Evolutionary conservation across 2,888 invertebrate genomes (phyloP).

Genomic region (Octonoba sinensis): DNA sequence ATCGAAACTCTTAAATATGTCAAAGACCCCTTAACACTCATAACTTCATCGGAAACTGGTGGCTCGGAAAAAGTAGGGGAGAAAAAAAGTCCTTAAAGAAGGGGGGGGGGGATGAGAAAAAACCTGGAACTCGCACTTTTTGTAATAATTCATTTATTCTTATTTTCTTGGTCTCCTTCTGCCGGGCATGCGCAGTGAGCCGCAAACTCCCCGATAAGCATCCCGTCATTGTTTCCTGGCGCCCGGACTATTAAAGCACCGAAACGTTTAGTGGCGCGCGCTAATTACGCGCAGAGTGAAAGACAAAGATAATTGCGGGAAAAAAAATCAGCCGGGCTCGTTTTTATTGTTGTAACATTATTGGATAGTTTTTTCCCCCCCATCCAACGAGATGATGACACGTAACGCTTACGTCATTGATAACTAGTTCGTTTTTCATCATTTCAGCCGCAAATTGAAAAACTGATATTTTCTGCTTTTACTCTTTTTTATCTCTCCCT

Average conservation of each 20-base stretch:
- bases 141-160: constrained; percentile 45
- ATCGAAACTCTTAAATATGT: constrained; percentile 11
- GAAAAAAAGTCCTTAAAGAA: constrained; percentile 15
- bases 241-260: constrained; percentile 45
- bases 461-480: constrained; percentile 49
- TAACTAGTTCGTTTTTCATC: constrained; percentile 63
- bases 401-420: constrained; percentile 53
- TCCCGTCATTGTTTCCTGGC: constrained; percentile 37
- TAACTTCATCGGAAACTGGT: constrained; percentile 56
- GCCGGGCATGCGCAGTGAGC: constrained; percentile 38
- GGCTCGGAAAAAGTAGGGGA: constrained; percentile 10
- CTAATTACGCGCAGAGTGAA: constrained; percentile 45
- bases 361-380: constrained; percentile 34
- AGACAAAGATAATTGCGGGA: constrained; percentile 21
- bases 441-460: constrained; percentile 60
- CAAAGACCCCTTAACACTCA: constrained; percentile 20
- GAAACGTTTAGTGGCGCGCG: constrained; percentile 48
- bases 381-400: constrained; percentile 13
- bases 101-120: constrained; percentile 10
- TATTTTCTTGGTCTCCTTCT: constrained; percentile 2
- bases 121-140: constrained; percentile 33
- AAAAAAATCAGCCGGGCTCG: constrained; percentile 9
- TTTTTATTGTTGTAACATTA: constrained; percentile 32
- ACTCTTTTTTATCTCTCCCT: constrained; percentile 2
- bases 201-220: constrained; percentile 49